Evolutionary conservation across 2,797 vertebrate genomes (phyloP).

Genomic region (Iguana delicatissima): DNA sequence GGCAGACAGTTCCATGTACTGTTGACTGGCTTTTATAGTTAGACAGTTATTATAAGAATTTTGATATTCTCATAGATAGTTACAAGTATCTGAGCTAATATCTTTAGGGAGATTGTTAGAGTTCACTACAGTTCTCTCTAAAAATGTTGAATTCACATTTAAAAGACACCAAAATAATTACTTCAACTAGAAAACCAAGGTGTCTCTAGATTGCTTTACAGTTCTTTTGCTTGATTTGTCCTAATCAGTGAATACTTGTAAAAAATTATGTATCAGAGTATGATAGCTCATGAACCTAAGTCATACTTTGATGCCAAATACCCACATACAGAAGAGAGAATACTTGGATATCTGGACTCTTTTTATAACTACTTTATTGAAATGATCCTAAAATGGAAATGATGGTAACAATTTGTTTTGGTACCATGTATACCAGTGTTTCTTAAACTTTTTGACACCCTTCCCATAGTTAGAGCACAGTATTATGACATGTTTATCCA

Average conservation of each 20-base stretch:
- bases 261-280: neutral
- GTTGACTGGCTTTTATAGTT: constrained; percentile 46
- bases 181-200: neutral
- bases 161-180: neutral
- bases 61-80: constrained; percentile 19
- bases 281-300: neutral
- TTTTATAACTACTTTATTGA: neutral
- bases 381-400: neutral
- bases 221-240: too few species aligned
- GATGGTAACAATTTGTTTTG: neutral
- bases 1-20: neutral
- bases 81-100: constrained; percentile 7
- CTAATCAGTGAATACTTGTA: neutral
- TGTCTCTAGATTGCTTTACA: neutral
- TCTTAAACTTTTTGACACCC: neutral
- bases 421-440: neutral
- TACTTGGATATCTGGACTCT: neutral
- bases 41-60: constrained; percentile 57
- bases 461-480: neutral
- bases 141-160: neutral
- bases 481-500: neutral
- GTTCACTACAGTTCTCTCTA: neutral
- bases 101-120: neutral
- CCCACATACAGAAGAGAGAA: neutral
- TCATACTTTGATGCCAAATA: neutral